Evolutionary conservation across 2,888 invertebrate species (phyloP).

Genomic region (Eilema griseolum): DNA sequence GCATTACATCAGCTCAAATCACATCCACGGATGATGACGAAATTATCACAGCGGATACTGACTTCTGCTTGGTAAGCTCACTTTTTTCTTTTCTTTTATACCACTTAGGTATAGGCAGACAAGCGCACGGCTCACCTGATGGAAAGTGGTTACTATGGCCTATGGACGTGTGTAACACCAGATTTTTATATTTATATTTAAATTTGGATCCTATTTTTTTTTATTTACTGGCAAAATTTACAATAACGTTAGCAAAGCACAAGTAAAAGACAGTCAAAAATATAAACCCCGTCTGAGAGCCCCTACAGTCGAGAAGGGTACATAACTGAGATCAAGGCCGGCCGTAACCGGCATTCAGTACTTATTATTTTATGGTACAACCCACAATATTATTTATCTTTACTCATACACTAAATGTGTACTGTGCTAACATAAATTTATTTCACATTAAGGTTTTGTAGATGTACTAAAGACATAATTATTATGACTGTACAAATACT

Average conservation of each 20-base stretch:
- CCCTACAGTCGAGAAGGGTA: neutral
- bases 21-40: too few relatives aligned
- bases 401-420: neutral
- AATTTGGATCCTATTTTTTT: too few relatives aligned
- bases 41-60: too few relatives aligned
- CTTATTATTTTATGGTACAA: conserved; percentile 1
- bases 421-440: neutral
- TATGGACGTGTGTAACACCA: too few relatives aligned
- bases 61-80: too few relatives aligned
- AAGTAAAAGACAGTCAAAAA: neutral
- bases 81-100: too few relatives aligned
- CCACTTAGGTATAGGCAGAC: too few relatives aligned
- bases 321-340: neutral
- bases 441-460: neutral
- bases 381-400: conserved; percentile 1
- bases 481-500: neutral
- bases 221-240: neutral
- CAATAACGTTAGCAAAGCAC: neutral
- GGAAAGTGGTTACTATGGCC: too few relatives aligned
- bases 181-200: too few relatives aligned
- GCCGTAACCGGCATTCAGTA: neutral
- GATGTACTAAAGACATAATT: neutral
- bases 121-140: too few relatives aligned
- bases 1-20: too few relatives aligned
- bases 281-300: neutral